These are phyloP conservation scores for Alcedo atthis DNA, from an alignment of 2,797 vertebrate genomes.

Conservation along the genomic window DNA sequence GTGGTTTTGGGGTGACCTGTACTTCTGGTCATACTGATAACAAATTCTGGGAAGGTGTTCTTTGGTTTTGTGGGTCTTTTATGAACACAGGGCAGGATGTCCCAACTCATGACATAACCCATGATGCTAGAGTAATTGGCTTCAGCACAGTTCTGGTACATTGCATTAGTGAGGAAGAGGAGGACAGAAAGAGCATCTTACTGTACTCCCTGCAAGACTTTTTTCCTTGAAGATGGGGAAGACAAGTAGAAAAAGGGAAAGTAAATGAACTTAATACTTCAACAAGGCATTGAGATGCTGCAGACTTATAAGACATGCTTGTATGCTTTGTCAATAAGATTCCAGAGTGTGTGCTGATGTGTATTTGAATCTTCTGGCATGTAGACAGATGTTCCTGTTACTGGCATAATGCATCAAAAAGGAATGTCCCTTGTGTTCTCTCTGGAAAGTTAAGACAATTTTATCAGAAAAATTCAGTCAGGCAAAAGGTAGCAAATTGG, in stretches of 20 bases:
- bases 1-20: not conserved
- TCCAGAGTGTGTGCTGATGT: not conserved
- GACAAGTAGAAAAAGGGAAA: not conserved
- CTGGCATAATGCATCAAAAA: constrained; percentile 26
- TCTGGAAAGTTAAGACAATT: constrained; percentile 20
- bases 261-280: not conserved
- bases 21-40: not conserved
- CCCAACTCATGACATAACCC: not conserved
- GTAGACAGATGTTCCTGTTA: constrained; percentile 26
- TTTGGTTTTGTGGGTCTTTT: not conserved
- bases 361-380: constrained; percentile 42
- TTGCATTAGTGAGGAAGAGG: not conserved
- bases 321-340: not conserved
- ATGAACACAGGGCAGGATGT: not conserved
- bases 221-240: not conserved
- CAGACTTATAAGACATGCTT: not conserved
- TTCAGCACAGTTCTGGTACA: not conserved
- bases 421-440: constrained; percentile 11
- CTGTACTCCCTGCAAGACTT: not conserved
- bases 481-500: constrained; percentile 44
- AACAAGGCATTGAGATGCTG: not conserved
- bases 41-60: not conserved
- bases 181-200: not conserved
- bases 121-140: not conserved
- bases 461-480: constrained; percentile 47